Evolutionary conservation across 2,888 invertebrate species (phyloP), one percentile per base, ranked within the genome.

Genomic region (Caenorhabditis drosophilae): DNA sequence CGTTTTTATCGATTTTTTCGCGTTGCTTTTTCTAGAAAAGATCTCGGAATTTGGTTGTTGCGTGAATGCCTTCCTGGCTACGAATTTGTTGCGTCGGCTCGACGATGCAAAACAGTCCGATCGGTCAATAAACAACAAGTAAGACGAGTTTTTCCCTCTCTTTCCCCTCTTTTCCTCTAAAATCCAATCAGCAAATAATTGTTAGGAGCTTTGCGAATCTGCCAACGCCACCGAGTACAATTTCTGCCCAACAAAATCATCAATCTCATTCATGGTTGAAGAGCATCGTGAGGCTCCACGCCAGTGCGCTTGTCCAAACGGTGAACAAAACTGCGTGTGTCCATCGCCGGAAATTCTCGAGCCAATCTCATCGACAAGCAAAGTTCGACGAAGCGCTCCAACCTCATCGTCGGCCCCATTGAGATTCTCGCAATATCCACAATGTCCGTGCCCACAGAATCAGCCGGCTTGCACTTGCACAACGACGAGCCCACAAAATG

Each of bases 1-100:
- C 16, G 9, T 36, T 36, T 36, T 9, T 15, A n/a, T 36, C n/a
- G 36, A 11, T 15, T 4, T 9, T n/a, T n/a, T 36, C n/a, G 34
- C 52, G 51, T 42, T 45, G 38, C 16, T 27, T 42, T 12, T 42
- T 42, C 4, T 70, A 82, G 82, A 61, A 73, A 76, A 47, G 82
- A 82, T 51, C 69, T 82, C 49, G 82, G 82, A 49, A 73, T 82
- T 48, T 82, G 82, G 82, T 67, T 76, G 23, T 68, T 80, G 16
- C 75, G 80, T 34, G 79, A 78, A 55, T 82, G 82, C 52, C 75
- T 77, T 40, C 74, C 76, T 22, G 79, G 78, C 40, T 79, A 77
- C 68, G 75, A 79, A 60, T 82, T 82, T 58, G 80, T 81, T 25
- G 77, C 82, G 16, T 77, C 78, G 1, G 70, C 74, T 38, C 71